Evolutionary conservation across 2,113 vertebrate genomes (phyloP).

Genomic region (Catagonus wagneri): DNA sequence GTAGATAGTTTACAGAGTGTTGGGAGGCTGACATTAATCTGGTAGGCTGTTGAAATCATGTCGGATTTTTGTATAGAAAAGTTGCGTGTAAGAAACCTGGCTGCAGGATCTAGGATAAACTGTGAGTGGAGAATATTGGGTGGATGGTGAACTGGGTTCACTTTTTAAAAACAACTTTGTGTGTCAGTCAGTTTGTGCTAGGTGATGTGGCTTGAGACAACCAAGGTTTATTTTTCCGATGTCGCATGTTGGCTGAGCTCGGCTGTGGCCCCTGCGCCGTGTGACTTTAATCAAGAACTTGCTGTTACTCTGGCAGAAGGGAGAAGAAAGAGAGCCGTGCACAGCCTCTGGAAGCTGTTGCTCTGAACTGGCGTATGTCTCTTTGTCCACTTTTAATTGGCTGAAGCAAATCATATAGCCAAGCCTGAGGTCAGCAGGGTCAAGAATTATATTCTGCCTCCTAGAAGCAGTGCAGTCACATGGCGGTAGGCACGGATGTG

Average conservation of each 20-base stretch:
- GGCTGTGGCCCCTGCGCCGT: background rate
- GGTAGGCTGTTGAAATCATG: background rate
- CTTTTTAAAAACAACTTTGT: background rate
- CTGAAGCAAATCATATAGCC: background rate
- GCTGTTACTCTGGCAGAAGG: background rate
- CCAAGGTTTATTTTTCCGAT: background rate
- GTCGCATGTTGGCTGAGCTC: background rate
- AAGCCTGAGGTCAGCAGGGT: background rate
- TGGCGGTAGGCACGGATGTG: no score
- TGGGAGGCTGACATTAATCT: background rate
- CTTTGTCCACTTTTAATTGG: background rate
- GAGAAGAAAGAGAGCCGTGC: background rate
- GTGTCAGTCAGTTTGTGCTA: background rate
- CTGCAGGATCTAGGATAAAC: background rate
- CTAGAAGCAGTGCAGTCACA: background rate
- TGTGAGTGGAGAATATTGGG: background rate
- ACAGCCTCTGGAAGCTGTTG: background rate
- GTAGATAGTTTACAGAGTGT: background rate
- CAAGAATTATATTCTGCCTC: background rate
- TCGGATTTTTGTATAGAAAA: background rate
- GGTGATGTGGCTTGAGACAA: background rate
- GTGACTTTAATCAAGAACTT: background rate
- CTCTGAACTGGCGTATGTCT: background rate
- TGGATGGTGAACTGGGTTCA: background rate
- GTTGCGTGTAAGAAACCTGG: background rate